Percentiles rank a stretch among this genome's conserved stretches.
Evolutionary conservation across 2,797 vertebrate genomes (phyloP).

Genomic region (Hylomyscus alleni): DNA sequence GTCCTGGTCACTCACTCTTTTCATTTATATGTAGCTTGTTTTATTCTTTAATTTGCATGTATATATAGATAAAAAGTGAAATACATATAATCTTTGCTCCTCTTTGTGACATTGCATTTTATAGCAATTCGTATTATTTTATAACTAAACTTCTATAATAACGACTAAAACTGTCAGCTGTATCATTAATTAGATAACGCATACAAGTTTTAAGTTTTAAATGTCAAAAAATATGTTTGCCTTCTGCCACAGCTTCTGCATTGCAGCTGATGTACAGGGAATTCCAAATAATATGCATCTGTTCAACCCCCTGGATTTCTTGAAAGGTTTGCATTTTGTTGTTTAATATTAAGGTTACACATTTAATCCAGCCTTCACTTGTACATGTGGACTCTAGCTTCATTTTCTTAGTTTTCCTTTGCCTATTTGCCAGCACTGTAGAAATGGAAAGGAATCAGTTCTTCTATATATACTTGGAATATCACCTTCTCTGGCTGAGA

Average conservation of each 20-base stretch:
- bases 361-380: not conserved
- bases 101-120: not conserved
- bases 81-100: not conserved
- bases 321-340: not conserved
- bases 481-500: not conserved
- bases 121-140: not conserved
- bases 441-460: not conserved
- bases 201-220: slow-evolving; percentile 6
- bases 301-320: not conserved
- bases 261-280: not conserved
- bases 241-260: not conserved
- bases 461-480: not conserved
- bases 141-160: not conserved
- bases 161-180: not conserved
- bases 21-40: not conserved
- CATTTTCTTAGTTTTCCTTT: not conserved
- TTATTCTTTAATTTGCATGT: not conserved
- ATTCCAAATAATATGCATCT: not conserved
- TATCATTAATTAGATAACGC: not conserved
- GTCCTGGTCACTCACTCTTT: not conserved
- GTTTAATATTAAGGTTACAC: not conserved
- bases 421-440: not conserved
- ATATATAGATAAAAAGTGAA: not conserved
- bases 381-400: not conserved
- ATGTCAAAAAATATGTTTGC: not conserved